Evolutionary conservation across 2,888 invertebrate species (phyloP).

Genomic region (Therioaphis trifolii): DNA sequence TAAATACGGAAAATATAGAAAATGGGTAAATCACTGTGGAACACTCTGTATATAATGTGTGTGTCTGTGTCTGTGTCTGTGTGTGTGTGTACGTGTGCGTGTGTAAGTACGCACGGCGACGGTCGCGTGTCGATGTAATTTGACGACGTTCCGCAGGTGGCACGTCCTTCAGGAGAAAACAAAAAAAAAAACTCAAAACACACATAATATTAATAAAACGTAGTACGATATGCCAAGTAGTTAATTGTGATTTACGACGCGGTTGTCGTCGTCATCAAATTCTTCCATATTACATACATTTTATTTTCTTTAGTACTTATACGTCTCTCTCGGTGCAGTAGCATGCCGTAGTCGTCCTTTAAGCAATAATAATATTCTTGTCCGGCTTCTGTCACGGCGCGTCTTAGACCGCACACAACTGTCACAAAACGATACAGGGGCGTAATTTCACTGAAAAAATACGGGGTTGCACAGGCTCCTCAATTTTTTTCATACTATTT

Average conservation of each 20-base stretch:
- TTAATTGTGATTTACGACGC: constrained; percentile 52
- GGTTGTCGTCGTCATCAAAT: constrained; percentile 2
- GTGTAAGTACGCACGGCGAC: neutral
- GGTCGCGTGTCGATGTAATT: neutral
- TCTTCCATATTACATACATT: neutral
- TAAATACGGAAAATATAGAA: too few species aligned
- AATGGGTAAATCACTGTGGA: too few species aligned
- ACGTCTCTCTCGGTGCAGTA: neutral
- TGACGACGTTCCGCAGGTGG: too few species aligned
- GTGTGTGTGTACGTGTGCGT: neutral
- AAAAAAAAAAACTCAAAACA: constrained; percentile 17
- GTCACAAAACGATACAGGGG: too few species aligned
- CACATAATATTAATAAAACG: neutral
- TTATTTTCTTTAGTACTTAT: too few species aligned
- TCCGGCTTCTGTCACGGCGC: neutral
- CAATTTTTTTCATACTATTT: too few species aligned
- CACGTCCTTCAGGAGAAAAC: neutral
- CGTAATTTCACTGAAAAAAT: too few species aligned
- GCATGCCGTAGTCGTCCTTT: neutral
- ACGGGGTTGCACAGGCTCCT: too few species aligned
- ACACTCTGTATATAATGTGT: neutral
- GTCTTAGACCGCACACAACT: neutral
- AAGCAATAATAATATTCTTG: neutral
- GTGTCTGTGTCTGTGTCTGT: too few species aligned
- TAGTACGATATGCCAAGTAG: constrained; percentile 18